Evolutionary conservation across 2,113 vertebrate genomes (phyloP).

Genomic region (Laterallus jamaicensis): DNA sequence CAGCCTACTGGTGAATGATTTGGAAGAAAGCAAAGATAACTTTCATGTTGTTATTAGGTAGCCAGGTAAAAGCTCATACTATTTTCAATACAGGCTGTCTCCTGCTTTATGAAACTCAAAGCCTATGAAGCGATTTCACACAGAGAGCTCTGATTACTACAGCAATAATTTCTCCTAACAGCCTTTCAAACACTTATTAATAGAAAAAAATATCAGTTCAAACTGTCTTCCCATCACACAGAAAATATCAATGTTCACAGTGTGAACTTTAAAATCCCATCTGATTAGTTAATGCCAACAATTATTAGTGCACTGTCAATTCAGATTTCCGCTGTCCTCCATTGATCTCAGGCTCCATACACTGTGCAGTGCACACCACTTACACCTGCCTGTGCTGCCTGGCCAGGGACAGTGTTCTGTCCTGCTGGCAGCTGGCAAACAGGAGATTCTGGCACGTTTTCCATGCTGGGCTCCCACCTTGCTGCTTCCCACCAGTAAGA

Average conservation of each 20-base stretch:
- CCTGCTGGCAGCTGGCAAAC: background rate
- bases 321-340: background rate
- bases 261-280: constrained; percentile 49
- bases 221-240: constrained; percentile 46
- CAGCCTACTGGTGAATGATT: background rate
- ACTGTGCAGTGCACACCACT: background rate
- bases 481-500: background rate
- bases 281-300: constrained; percentile 32
- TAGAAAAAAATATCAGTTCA: constrained; percentile 43
- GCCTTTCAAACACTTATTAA: constrained; percentile 71
- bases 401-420: background rate
- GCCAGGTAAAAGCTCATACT: constrained; percentile 43
- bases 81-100: constrained; percentile 50
- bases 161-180: constrained; percentile 73
- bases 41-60: constrained; percentile 15
- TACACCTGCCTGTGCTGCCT: background rate
- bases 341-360: background rate
- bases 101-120: constrained; percentile 16
- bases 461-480: background rate
- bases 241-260: constrained; percentile 41
- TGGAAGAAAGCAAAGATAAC: constrained; percentile 4
- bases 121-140: constrained; percentile 67
- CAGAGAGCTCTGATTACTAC: constrained; percentile 75
- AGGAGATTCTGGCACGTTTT: background rate
- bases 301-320: background rate